A percentile compares a stretch with the other conserved stretches of the same genome.
These are phyloP conservation scores for Emydoidea blandingii DNA, from an alignment of 2,797 vertebrate species.

Conservation along the genomic window DNA sequence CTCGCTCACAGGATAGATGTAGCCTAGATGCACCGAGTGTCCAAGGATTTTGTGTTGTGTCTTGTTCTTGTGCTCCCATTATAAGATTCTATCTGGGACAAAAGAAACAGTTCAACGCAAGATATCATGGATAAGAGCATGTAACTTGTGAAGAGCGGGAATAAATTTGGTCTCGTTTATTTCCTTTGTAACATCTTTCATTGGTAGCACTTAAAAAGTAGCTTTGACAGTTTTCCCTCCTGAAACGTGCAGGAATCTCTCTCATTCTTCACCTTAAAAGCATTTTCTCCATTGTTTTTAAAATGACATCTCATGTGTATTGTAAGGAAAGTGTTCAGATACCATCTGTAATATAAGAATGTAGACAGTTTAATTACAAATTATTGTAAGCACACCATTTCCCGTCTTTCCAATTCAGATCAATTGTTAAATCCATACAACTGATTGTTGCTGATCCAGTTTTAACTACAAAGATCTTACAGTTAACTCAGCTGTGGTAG, in stretches of 20 bases:
- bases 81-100: accelerated
- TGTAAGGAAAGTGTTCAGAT: background rate
- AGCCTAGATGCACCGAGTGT: background rate
- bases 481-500: background rate
- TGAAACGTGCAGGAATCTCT: background rate
- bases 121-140: background rate
- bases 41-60: background rate
- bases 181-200: background rate
- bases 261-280: background rate
- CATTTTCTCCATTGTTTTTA: background rate
- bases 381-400: background rate
- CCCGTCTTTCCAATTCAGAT: background rate
- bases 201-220: background rate
- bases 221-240: background rate
- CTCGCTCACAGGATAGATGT: background rate
- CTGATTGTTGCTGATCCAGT: background rate
- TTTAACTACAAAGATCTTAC: conserved; percentile 1
- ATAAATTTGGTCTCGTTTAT: background rate
- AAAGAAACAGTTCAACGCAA: background rate
- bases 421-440: background rate
- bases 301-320: background rate
- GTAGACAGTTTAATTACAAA: background rate
- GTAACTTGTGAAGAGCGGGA: background rate
- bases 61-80: background rate
- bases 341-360: background rate